A percentile compares a stretch with the other conserved stretches of the same genome.
phyloP scores from a whole-genome alignment of 2,113 vertebrate species.

The Seriola aureovittata region DNA sequence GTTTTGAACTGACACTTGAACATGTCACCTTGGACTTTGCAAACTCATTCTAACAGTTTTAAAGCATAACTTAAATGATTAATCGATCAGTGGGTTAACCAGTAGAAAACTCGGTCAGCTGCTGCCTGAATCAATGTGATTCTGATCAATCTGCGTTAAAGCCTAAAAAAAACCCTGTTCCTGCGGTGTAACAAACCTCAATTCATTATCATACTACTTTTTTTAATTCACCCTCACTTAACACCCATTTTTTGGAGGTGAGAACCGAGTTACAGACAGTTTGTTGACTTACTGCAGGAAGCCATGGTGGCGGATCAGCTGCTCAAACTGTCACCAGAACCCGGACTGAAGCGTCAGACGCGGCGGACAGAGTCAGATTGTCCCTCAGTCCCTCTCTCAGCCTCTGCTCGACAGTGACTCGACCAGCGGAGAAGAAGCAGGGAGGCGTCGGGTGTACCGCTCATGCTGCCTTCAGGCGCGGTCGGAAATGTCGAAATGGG shows the following conservation, averaged over 20 bases:
- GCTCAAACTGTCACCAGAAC: neutral
- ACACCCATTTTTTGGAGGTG: too few species aligned
- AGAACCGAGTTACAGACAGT: too few species aligned
- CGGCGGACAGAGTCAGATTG: neutral
- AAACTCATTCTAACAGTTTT: neutral
- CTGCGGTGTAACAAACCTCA: too few species aligned
- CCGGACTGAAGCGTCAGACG: neutral
- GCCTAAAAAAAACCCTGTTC: too few species aligned
- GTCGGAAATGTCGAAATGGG: constrained; percentile 1
- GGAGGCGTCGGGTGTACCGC: neutral
- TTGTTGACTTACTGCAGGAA: constrained; percentile 37
- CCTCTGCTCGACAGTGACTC: neutral
- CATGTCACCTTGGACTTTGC: neutral
- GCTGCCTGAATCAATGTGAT: too few species aligned
- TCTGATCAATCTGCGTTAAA: too few species aligned
- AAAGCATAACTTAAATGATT: neutral
- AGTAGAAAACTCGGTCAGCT: neutral
- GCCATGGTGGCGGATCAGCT: constrained; percentile 46
- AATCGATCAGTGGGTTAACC: neutral
- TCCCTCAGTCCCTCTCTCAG: too few species aligned
- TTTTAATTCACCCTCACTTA: too few species aligned
- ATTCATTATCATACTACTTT: too few species aligned
- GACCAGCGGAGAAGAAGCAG: neutral
- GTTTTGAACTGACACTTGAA: neutral
- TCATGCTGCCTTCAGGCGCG: constrained; percentile 45